Conservation (phyloP, 2,888 invertebrate genomes). For the Lasioglossum malachurum region DNA sequence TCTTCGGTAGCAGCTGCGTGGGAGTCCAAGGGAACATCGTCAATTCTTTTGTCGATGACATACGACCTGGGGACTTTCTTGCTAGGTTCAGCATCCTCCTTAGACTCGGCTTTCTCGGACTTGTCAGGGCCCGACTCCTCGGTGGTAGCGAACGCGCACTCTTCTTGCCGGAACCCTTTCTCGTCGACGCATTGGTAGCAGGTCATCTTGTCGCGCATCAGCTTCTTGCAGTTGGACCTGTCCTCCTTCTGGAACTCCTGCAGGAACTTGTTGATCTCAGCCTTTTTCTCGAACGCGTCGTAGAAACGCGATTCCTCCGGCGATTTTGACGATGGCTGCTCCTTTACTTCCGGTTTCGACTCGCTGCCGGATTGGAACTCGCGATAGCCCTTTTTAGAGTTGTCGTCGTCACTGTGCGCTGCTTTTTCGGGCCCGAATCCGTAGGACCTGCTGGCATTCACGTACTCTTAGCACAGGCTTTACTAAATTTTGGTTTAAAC, state of each 20-base stretch:
- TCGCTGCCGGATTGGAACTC: conserved; percentile 25
- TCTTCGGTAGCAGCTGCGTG: conserved; percentile 63
- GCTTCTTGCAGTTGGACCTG: conserved; percentile 90
- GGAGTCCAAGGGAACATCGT: conserved; percentile 56
- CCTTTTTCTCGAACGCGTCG: conserved; percentile 84
- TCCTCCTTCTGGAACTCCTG: conserved; percentile 91
- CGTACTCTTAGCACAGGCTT: neutral
- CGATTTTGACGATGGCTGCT: neutral
- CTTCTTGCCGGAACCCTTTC: conserved; percentile 90
- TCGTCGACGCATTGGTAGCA: conserved; percentile 91
- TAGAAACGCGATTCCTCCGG: conserved; percentile 65
- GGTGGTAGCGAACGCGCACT: conserved; percentile 92
- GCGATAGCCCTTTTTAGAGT: conserved; percentile 18
- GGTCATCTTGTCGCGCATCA: conserved; percentile 91
- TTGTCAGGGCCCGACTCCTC: conserved; percentile 89
- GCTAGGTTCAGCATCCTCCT: conserved; percentile 83
- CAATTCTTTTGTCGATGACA: conserved; percentile 49
- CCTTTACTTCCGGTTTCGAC: conserved; percentile 16
- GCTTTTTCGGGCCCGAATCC: conserved; percentile 15
- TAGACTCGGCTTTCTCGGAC: conserved; percentile 89
- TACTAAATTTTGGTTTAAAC: neutral
- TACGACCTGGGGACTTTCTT: conserved; percentile 54
- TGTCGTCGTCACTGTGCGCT: neutral
- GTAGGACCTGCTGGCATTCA: neutral
- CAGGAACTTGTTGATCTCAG: conserved; percentile 89